phyloP scores from a whole-genome alignment of 2,888 invertebrate genomes.

The Carcina quercana region DNA sequence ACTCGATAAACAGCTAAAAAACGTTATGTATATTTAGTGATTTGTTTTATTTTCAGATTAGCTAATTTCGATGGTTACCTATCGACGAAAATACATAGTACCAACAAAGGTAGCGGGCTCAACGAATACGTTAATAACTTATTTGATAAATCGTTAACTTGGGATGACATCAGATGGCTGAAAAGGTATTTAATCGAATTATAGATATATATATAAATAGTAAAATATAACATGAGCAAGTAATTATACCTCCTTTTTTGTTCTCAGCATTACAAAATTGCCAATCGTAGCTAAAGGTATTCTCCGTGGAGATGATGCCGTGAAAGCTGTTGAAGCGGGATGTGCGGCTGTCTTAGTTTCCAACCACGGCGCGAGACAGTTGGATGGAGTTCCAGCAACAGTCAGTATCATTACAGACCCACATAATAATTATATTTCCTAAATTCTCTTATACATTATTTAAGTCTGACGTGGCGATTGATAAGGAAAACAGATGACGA shows the following conservation, averaged over 20 bases:
- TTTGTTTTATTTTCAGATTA: constrained; percentile 70
- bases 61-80: constrained; percentile 84
- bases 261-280: constrained; percentile 77
- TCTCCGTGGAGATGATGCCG: constrained; percentile 89
- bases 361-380: constrained; percentile 94
- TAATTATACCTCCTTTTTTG: constrained; percentile 7
- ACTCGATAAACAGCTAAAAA: no score
- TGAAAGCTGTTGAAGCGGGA: constrained; percentile 81
- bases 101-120: constrained; percentile 81
- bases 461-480: no score
- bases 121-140: constrained; percentile 84
- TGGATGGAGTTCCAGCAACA: constrained; percentile 89
- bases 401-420: constrained; percentile 72
- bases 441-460: no score
- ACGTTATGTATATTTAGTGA: no score
- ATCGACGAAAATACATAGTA: constrained; percentile 58
- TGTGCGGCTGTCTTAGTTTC: constrained; percentile 90
- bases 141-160: constrained; percentile 87
- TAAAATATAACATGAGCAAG: neutral
- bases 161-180: constrained; percentile 93
- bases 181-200: no score
- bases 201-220: neutral
- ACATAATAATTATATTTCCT: no score
- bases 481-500: no score
- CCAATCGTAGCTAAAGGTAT: constrained; percentile 92